phyloP scores from a whole-genome alignment of 2,888 invertebrate genomes.

The Ophion obscuratus region DNA sequence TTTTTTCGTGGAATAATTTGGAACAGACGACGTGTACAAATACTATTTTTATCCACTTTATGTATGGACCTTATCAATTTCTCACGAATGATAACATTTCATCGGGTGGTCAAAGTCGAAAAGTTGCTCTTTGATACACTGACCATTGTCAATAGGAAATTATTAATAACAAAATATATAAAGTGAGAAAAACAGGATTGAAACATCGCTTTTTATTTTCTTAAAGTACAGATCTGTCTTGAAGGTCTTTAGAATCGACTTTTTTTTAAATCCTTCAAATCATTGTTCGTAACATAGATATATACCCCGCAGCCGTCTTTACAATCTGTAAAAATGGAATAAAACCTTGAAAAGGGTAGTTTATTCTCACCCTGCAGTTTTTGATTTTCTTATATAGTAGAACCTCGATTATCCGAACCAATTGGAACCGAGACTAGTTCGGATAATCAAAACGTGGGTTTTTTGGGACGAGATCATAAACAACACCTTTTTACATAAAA shows the following conservation, averaged over 20 bases:
- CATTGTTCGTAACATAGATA: constrained; percentile 40
- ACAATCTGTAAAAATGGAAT: constrained; percentile 22
- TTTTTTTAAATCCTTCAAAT: background rate
- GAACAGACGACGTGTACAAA: too few species aligned
- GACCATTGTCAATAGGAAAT: background rate
- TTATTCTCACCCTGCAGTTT: background rate
- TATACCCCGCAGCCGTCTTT: constrained; percentile 29
- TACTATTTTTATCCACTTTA: too few species aligned
- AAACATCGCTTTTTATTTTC: background rate
- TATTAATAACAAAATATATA: background rate
- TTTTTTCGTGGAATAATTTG: too few species aligned
- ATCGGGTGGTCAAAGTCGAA: background rate
- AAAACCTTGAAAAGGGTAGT: background rate
- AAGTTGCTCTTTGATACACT: background rate
- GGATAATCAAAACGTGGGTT: too few species aligned
- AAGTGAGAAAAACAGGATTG: background rate
- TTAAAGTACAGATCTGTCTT: background rate
- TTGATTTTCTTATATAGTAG: background rate
- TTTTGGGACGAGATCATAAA: too few species aligned
- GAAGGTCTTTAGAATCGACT: background rate
- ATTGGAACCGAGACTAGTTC: too few species aligned
- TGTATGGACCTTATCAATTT: too few species aligned
- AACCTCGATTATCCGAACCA: too few species aligned
- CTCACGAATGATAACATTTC: too few species aligned
- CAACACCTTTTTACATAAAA: too few species aligned